Conservation (phyloP, 2,797 vertebrate species). For the Lepidocolaptes lacrymiger region DNA sequence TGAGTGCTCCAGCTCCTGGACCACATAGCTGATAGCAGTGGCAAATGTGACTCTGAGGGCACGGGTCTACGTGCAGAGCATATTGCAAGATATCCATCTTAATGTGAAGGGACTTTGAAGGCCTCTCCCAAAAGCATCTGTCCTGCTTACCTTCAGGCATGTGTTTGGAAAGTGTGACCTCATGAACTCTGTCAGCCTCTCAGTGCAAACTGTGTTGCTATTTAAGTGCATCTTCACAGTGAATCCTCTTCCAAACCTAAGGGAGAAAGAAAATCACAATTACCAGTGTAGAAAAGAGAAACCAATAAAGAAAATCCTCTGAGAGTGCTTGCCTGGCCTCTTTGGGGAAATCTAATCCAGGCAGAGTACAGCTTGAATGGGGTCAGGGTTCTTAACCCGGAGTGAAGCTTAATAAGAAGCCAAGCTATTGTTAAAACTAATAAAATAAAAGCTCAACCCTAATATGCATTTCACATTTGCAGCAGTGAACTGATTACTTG, state of each 20-base stretch:
- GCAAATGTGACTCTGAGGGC: neutral
- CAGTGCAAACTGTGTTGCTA: slow-evolving; percentile 77
- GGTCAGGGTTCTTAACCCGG: slow-evolving; percentile 18
- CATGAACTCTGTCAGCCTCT: slow-evolving; percentile 90
- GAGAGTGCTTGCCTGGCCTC: neutral
- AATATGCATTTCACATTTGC: slow-evolving; percentile 14
- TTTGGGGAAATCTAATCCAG: slow-evolving; percentile 29
- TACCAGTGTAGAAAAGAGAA: slow-evolving; percentile 12
- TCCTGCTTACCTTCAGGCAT: slow-evolving; percentile 88
- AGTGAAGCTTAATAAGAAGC: neutral
- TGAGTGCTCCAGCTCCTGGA: neutral
- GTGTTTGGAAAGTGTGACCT: slow-evolving; percentile 89
- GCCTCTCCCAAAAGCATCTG: neutral
- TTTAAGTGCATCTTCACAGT: slow-evolving; percentile 96
- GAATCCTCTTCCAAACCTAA: slow-evolving; percentile 94
- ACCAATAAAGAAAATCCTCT: neutral
- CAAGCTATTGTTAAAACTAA: neutral
- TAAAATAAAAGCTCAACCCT: neutral
- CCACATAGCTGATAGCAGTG: neutral
- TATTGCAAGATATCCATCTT: neutral
- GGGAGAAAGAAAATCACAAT: slow-evolving; percentile 19
- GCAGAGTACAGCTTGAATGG: neutral
- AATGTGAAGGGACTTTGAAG: neutral
- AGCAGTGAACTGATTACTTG: neutral
- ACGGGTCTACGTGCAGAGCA: accelerated